phyloP scores from a whole-genome alignment of 2,113 vertebrate genomes.

The Campylomormyrus tamandua region DNA sequence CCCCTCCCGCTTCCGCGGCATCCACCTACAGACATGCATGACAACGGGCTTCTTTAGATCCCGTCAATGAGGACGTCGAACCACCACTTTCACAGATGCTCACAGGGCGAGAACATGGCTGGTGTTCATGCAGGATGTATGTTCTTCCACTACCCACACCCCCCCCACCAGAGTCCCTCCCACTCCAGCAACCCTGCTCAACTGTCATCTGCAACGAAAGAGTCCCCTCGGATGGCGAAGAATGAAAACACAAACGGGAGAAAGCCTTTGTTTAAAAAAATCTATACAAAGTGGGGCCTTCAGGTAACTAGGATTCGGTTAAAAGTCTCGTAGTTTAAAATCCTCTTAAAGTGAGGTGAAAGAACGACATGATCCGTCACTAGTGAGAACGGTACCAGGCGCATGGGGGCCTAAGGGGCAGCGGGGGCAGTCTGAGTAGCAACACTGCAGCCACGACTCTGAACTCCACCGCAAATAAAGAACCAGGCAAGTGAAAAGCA shows the following conservation, averaged over 20 bases:
- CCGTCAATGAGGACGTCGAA: background rate
- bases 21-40: background rate
- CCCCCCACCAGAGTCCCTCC: background rate
- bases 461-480: conserved; percentile 30
- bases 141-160: background rate
- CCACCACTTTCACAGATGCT: background rate
- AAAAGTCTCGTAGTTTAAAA: conserved; percentile 42
- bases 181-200: background rate
- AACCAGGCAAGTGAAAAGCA: conserved; percentile 21
- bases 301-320: conserved; percentile 53
- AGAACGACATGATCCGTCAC: conserved; percentile 38
- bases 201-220: background rate
- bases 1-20: background rate
- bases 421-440: conserved; percentile 39
- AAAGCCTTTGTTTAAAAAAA: conserved; percentile 38
- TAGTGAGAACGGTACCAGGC: conserved; percentile 47
- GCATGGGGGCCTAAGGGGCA: conserved; percentile 28
- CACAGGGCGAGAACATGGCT: background rate
- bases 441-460: conserved; percentile 26
- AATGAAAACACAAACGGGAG: conserved; percentile 12
- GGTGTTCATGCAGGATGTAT: background rate
- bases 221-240: background rate
- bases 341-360: conserved; percentile 42
- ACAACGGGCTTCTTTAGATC: background rate
- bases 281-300: conserved; percentile 55